Conservation (phyloP, 2,797 vertebrate species). For the Melanogrammus aeglefinus region DNA sequence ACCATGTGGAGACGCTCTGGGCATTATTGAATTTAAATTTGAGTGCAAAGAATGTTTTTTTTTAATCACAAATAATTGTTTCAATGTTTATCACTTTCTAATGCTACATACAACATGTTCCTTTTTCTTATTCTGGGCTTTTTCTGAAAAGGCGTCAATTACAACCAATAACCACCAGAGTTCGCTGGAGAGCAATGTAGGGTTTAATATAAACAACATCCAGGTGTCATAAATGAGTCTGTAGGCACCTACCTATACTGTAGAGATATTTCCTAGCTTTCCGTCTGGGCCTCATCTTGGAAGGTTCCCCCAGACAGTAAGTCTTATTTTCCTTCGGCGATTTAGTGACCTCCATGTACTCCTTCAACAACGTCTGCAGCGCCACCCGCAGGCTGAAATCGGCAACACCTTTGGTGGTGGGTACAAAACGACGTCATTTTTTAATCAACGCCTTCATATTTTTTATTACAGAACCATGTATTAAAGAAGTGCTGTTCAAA, state of each 20-base stretch:
- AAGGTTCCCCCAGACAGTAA: conserved; percentile 84
- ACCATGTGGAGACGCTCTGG: not conserved
- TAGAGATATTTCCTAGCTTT: conserved; percentile 98
- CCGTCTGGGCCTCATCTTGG: conserved; percentile 88
- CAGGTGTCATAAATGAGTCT: not conserved
- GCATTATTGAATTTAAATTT: not conserved
- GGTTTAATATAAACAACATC: not conserved
- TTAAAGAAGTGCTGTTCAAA: not conserved
- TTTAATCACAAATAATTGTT: no score
- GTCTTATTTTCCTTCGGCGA: conserved; percentile 91
- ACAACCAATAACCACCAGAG: not conserved
- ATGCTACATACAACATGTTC: not conserved
- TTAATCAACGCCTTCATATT: not conserved
- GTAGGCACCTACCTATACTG: conserved; percentile 90
- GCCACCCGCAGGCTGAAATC: conserved; percentile 98
- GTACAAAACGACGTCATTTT: not conserved
- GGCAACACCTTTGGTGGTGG: conserved; percentile 73
- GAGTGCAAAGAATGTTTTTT: no score
- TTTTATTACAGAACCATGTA: not conserved
- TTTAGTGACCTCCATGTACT: conserved; percentile 91
- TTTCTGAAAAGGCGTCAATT: not conserved
- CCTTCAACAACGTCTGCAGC: conserved; percentile 93
- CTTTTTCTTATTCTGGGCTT: not conserved
- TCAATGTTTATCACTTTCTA: no score
- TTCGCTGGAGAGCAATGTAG: not conserved